These are phyloP conservation scores for Caerostris darwini DNA, from an alignment of 1,140 invertebrate species.

Conservation along the genomic window DNA sequence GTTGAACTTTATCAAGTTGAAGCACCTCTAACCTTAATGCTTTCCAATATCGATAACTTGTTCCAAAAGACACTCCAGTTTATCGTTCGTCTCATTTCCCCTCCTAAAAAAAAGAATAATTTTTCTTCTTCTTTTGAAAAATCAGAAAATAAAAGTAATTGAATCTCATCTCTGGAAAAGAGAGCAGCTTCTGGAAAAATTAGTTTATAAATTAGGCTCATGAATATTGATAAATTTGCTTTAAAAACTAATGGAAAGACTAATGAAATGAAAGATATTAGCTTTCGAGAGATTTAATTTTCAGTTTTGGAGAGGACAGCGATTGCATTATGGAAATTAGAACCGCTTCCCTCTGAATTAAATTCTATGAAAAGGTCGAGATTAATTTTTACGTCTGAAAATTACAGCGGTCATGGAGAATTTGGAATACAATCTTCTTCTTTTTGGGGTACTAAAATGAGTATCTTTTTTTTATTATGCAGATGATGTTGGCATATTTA, in stretches of 20 bases:
- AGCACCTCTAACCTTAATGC: too few relatives aligned
- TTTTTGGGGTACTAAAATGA: not conserved
- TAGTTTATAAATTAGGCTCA: not conserved
- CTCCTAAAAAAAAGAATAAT: not conserved
- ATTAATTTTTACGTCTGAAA: not conserved
- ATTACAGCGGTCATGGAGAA: not conserved
- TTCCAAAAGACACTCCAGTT: not conserved
- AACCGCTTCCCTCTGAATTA: not conserved
- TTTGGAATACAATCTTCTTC: not conserved
- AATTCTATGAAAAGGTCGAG: not conserved
- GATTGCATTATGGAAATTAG: slow-evolving; percentile 8
- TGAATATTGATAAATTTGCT: slow-evolving; percentile 41
- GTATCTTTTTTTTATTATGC: not conserved
- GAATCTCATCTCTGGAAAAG: not conserved
- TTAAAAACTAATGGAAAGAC: slow-evolving; percentile 26
- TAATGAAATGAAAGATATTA: not conserved
- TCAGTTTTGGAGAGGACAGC: not conserved
- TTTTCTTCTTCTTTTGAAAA: not conserved
- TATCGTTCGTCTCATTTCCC: not conserved
- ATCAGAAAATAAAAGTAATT: not conserved
- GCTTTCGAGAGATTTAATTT: slow-evolving; percentile 3
- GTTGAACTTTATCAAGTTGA: not conserved
- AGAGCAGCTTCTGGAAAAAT: not conserved
- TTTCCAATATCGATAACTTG: not conserved
- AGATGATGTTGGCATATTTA: not conserved